phyloP scores from a whole-genome alignment of 2,888 invertebrate species.

The Chirona hameri region DNA sequence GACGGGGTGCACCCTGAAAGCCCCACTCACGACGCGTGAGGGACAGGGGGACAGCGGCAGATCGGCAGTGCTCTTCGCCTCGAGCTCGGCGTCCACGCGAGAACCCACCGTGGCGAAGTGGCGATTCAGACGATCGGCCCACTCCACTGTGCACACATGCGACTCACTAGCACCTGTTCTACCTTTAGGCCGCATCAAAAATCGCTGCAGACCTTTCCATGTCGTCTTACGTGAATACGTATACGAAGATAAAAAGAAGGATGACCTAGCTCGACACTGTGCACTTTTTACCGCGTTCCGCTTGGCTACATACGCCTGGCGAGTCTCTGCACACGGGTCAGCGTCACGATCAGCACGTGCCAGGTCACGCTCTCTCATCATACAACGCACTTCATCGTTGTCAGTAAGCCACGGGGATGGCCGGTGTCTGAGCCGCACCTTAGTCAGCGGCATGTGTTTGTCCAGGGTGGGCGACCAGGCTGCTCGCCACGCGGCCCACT shows the following conservation, averaged over 20 bases:
- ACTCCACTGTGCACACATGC: too few relatives aligned
- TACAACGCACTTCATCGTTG: neutral
- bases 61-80: too few relatives aligned
- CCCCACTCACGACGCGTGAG: too few relatives aligned
- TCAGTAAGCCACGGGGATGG: neutral
- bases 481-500: neutral
- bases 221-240: neutral
- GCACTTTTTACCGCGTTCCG: neutral
- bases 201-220: neutral
- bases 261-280: neutral
- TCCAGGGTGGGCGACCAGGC: neutral
- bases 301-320: neutral
- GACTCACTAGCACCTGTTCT: too few relatives aligned
- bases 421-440: neutral
- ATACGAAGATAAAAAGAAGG: neutral
- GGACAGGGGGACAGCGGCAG: too few relatives aligned
- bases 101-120: too few relatives aligned
- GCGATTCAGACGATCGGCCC: too few relatives aligned
- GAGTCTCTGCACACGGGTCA: neutral
- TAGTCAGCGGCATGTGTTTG: neutral
- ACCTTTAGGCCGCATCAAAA: neutral
- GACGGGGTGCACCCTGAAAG: too few relatives aligned
- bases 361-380: neutral
- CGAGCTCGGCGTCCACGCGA: too few relatives aligned
- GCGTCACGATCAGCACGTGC: conserved; percentile 2